Conservation (phyloP, 2,113 vertebrate genomes). For the Corythaeola cristata region DNA sequence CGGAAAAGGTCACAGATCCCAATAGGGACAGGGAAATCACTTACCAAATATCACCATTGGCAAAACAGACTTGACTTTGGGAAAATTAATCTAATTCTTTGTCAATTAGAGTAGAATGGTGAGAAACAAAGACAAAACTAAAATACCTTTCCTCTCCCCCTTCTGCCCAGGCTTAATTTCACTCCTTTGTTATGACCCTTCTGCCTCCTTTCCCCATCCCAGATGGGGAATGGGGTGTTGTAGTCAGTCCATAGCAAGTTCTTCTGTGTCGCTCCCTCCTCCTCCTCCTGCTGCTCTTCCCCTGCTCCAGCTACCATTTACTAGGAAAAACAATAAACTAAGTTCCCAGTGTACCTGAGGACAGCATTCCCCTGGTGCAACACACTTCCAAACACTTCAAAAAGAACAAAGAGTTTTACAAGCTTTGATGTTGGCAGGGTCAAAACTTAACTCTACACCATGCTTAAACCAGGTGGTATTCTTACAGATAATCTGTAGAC, state of each 20-base stretch:
- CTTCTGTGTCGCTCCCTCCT: background rate
- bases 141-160: background rate
- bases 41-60: background rate
- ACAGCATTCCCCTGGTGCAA: background rate
- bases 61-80: background rate
- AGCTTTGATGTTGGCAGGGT: background rate
- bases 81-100: background rate
- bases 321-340: background rate
- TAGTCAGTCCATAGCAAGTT: background rate
- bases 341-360: background rate
- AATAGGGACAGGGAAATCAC: background rate
- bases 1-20: background rate
- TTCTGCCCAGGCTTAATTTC: background rate
- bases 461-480: background rate
- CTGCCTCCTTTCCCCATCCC: background rate
- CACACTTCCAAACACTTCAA: background rate
- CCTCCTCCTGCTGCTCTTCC: background rate
- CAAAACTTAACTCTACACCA: background rate
- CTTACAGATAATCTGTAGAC: background rate
- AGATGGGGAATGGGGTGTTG: background rate
- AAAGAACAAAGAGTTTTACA: background rate
- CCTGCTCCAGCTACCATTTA: background rate
- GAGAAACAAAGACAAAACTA: background rate
- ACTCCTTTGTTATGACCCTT: background rate
- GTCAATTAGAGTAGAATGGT: background rate